These are phyloP conservation scores for Muscina levida DNA, from an alignment of 2,888 invertebrate species.

Conservation along the genomic window DNA sequence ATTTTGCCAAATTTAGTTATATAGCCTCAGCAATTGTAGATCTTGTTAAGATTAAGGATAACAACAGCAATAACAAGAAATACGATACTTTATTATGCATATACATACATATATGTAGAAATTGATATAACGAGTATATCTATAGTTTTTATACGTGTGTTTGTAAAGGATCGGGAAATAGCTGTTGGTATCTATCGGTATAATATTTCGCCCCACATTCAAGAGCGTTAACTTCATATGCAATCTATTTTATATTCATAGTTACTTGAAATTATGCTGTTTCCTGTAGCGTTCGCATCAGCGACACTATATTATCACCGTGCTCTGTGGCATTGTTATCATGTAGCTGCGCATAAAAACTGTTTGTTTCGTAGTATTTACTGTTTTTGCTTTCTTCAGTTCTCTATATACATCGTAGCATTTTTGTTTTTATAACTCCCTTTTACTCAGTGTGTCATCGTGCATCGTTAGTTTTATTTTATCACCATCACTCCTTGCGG, in stretches of 20 bases:
- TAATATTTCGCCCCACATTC: too few relatives aligned
- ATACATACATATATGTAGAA: neutral
- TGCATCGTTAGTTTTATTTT: constrained; percentile 63
- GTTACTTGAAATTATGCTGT: constrained; percentile 28
- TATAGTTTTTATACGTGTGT: constrained; percentile 45
- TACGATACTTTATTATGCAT: constrained; percentile 12
- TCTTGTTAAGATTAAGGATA: constrained; percentile 49
- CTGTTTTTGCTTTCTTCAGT: constrained; percentile 33
- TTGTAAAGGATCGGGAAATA: constrained; percentile 44
- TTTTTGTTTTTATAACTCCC: too few relatives aligned
- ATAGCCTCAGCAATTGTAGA: constrained; percentile 48
- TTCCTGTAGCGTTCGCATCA: neutral
- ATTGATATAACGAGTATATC: neutral
- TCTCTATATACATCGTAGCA: constrained; percentile 4
- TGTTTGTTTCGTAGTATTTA: too few relatives aligned
- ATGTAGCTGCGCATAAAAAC: constrained; percentile 14
- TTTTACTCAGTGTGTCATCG: neutral
- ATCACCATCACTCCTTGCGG: constrained; percentile 62
- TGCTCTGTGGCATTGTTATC: constrained; percentile 60
- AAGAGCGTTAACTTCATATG: too few relatives aligned
- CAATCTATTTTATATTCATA: constrained; percentile 55
- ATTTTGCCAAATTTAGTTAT: neutral
- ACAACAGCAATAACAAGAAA: constrained; percentile 7
- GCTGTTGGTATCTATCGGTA: neutral
- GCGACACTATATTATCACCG: constrained; percentile 25